phyloP scores from a whole-genome alignment of 2,888 invertebrate genomes.

The Cerceris rybyensis region DNA sequence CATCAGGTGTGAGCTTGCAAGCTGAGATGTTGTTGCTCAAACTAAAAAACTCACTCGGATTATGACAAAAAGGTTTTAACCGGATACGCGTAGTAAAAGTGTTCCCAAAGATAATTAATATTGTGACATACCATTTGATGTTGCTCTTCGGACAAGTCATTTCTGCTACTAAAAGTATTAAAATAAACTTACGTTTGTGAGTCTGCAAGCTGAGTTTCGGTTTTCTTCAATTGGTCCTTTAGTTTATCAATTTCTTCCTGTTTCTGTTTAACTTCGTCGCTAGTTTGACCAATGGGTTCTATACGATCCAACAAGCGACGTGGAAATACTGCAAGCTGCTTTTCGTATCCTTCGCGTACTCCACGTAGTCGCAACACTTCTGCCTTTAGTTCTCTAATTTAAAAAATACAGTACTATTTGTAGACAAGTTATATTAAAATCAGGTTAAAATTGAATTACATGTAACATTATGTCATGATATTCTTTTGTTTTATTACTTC shows the following conservation, averaged over 20 bases:
- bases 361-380: constrained; percentile 87
- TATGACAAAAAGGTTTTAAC: too few relatives aligned
- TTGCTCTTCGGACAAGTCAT: too few relatives aligned
- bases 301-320: constrained; percentile 70
- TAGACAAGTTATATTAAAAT: not conserved
- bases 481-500: not conserved
- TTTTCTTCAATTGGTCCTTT: constrained; percentile 84
- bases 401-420: constrained; percentile 9
- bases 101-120: too few relatives aligned
- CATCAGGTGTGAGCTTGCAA: too few relatives aligned
- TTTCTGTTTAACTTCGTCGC: constrained; percentile 76
- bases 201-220: constrained; percentile 85
- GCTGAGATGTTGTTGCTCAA: too few relatives aligned
- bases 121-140: too few relatives aligned
- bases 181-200: constrained; percentile 83
- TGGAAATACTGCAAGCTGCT: constrained; percentile 73
- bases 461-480: not conserved
- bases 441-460: constrained; percentile 26
- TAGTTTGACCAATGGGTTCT: constrained; percentile 55
- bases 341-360: constrained; percentile 84
- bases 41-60: too few relatives aligned
- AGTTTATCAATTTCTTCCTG: constrained; percentile 85
- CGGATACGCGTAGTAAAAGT: too few relatives aligned
- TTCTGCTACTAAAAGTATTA: too few relatives aligned
- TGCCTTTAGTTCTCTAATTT: constrained; percentile 84